Evolutionary conservation across 2,888 invertebrate genomes (phyloP).

Genomic region (Malthinus flaveolus): DNA sequence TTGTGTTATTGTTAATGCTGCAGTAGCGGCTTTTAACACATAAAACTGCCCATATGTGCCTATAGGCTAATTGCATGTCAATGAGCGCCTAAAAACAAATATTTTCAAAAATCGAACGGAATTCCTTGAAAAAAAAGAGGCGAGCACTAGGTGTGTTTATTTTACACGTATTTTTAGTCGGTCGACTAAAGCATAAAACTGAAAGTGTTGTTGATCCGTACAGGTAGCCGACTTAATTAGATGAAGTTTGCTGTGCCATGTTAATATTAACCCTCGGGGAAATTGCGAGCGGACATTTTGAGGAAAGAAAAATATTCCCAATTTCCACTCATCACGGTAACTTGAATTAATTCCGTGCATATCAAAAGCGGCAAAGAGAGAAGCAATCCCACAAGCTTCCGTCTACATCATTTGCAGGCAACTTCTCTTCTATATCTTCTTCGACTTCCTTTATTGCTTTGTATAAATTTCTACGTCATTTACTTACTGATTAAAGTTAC

Average conservation of each 20-base stretch:
- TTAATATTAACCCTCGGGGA: slow-evolving; percentile 48
- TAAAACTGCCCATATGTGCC: no score
- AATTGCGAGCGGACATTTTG: slow-evolving; percentile 49
- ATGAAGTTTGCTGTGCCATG: slow-evolving; percentile 37
- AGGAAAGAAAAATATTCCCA: slow-evolving; percentile 48
- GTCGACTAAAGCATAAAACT: slow-evolving; percentile 35
- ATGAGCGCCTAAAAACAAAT: no score
- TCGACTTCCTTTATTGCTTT: slow-evolving; percentile 35
- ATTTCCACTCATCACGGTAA: slow-evolving; percentile 46
- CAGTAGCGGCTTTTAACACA: no score
- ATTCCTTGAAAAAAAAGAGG: no score
- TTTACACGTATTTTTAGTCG: slow-evolving; percentile 28
- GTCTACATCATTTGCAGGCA: slow-evolving; percentile 34
- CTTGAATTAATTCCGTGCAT: slow-evolving; percentile 45
- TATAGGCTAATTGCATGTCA: no score
- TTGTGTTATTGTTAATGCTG: no score
- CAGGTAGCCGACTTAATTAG: slow-evolving; percentile 29
- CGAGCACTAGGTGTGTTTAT: slow-evolving; percentile 6
- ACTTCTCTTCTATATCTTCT: slow-evolving; percentile 20
- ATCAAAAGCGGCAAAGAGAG: slow-evolving; percentile 35
- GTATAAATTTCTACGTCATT: slow-evolving; percentile 30
- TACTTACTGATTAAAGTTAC: slow-evolving; percentile 31
- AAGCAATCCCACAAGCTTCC: slow-evolving; percentile 34
- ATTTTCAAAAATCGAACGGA: no score
- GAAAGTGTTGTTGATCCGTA: slow-evolving; percentile 39